Evolutionary conservation across 1,140 invertebrate species (phyloP).

Genomic region (Brachystomella parvula): DNA sequence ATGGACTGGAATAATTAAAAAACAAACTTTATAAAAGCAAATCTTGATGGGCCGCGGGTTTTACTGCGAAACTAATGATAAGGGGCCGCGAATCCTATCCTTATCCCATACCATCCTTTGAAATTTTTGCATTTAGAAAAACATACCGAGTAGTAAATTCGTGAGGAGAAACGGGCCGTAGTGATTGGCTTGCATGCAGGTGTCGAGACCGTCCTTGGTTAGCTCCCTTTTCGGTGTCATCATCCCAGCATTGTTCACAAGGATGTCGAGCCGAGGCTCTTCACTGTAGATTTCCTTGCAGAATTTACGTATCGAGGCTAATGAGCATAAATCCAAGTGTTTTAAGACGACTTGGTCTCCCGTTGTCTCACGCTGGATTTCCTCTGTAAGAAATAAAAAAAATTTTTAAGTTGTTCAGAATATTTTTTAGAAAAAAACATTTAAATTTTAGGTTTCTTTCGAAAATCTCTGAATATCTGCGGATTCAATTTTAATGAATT

Average conservation of each 20-base stretch:
- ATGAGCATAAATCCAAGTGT: constrained; percentile 46
- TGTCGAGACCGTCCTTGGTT: constrained; percentile 44
- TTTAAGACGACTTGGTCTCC: constrained; percentile 35
- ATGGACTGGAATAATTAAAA: no score
- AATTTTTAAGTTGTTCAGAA: no score
- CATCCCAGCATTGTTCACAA: constrained; percentile 50
- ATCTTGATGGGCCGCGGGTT: no score
- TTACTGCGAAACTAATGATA: no score
- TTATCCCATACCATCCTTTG: no score
- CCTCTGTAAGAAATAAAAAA: constrained; percentile 16
- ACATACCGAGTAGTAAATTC: constrained; percentile 57
- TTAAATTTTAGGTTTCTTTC: no score
- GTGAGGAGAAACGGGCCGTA: constrained; percentile 79
- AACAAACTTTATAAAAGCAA: no score
- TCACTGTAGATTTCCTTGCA: constrained; percentile 38
- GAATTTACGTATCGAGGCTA: constrained; percentile 43
- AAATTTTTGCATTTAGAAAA: no score
- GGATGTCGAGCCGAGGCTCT: constrained; percentile 45
- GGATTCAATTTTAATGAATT: no score
- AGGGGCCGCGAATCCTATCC: no score
- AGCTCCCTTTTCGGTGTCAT: constrained; percentile 38
- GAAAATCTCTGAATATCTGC: no score
- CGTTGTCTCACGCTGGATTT: constrained; percentile 29
- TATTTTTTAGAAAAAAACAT: no score
- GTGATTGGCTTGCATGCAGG: constrained; percentile 63